Evolutionary conservation across 2,113 vertebrate genomes (phyloP).

Genomic region (Aythya baeri): DNA sequence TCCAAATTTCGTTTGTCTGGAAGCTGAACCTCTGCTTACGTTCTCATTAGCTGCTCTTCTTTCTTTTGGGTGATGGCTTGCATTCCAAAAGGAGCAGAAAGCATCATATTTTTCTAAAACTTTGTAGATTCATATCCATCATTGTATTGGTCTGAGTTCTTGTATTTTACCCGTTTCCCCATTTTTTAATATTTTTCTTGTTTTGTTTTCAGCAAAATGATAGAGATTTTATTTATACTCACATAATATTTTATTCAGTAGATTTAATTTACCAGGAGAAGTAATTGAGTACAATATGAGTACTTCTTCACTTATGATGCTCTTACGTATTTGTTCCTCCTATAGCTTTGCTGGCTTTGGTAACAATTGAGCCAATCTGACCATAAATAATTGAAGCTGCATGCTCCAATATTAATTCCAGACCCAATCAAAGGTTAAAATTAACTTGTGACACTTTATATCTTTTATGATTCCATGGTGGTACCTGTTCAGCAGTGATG

Average conservation of each 20-base stretch:
- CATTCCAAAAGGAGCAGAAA: neutral
- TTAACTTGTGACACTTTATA: neutral
- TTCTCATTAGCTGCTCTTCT: conserved; percentile 22
- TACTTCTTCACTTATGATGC: neutral
- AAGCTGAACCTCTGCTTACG: conserved; percentile 9
- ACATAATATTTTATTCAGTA: neutral
- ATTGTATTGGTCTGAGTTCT: neutral
- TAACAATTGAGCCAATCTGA: neutral
- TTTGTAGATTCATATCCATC: neutral
- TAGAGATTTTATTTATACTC: neutral
- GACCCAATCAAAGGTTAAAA: neutral
- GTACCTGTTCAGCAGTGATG: neutral
- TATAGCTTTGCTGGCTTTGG: neutral
- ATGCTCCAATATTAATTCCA: neutral
- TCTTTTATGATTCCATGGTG: neutral
- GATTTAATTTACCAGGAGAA: neutral
- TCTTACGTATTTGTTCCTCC: neutral
- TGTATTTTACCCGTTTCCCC: fast-evolving
- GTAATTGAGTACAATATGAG: neutral
- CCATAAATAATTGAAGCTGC: neutral
- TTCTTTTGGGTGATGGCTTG: neutral
- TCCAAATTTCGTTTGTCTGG: neutral
- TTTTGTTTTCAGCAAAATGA: neutral
- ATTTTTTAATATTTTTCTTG: neutral
- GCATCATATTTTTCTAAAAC: neutral